Evolutionary conservation across 1,140 invertebrate genomes (phyloP).

Genomic region (Drosophila watanabei): DNA sequence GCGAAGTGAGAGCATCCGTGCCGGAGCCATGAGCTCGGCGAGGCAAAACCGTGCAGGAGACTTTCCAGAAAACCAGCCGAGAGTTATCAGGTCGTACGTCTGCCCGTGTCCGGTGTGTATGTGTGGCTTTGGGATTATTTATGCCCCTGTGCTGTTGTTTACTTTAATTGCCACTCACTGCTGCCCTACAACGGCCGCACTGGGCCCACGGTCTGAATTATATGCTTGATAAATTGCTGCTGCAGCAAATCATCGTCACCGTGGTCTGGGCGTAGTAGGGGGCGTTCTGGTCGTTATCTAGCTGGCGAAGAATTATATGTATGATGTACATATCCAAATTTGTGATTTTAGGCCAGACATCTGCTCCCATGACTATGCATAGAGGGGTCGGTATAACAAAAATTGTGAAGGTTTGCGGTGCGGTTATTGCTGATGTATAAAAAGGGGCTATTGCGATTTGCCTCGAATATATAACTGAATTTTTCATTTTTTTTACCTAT

Average conservation of each 20-base stretch:
- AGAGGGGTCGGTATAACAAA: neutral
- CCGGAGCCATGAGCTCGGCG: neutral
- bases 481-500: no score
- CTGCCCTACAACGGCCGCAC: constrained; percentile 16
- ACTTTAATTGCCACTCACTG: constrained; percentile 70
- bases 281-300: constrained; percentile 22
- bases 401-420: neutral
- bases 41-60: constrained; percentile 11
- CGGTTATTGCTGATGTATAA: no score
- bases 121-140: constrained; percentile 36
- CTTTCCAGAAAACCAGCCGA: constrained; percentile 14
- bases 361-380: neutral
- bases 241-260: constrained; percentile 61
- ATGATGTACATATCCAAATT: constrained; percentile 1
- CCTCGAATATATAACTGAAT: no score
- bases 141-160: constrained; percentile 45
- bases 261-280: constrained; percentile 15
- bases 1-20: constrained; percentile 1
- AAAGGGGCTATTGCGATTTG: no score
- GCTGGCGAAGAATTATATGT: constrained; percentile 3
- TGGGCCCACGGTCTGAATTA: constrained; percentile 54
- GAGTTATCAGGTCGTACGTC: constrained; percentile 7
- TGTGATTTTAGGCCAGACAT: constrained; percentile 1
- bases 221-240: constrained; percentile 72
- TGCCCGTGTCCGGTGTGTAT: constrained; percentile 10